Evolutionary conservation across 92 coral and sea anemone species (phyloP).

Genomic region (Isaurus tuberculatus): DNA sequence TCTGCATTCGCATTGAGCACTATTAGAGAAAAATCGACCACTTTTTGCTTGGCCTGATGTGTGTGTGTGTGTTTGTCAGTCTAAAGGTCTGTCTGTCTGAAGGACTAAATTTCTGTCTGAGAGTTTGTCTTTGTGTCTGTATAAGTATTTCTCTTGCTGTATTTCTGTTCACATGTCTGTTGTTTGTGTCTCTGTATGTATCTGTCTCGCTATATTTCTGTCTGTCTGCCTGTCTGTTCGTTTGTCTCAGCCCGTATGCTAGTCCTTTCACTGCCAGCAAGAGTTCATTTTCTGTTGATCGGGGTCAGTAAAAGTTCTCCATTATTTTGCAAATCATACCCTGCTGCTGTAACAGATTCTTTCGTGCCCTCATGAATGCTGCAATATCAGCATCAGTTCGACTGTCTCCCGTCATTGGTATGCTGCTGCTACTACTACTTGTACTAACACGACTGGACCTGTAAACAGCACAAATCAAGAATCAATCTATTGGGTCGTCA

Average conservation of each 20-base stretch:
- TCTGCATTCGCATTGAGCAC: too few species aligned
- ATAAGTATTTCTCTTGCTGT: too few species aligned
- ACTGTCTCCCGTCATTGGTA: constrained; percentile 86
- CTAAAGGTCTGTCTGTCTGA: too few species aligned
- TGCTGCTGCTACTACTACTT: neutral
- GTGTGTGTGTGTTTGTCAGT: too few species aligned
- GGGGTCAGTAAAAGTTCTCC: neutral
- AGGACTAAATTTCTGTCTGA: neutral
- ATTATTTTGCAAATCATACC: constrained; percentile 44
- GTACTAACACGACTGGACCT: constrained; percentile 16
- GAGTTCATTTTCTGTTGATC: neutral
- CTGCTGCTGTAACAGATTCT: constrained; percentile 85
- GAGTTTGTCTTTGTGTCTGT: neutral
- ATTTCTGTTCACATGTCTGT: too few species aligned
- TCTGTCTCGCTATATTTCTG: neutral
- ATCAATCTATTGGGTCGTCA: too few species aligned
- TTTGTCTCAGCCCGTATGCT: neutral
- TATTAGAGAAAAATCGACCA: too few species aligned
- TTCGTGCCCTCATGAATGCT: constrained; percentile 94
- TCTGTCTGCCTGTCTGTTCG: neutral
- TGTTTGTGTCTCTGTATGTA: neutral
- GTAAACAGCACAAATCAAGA: neutral
- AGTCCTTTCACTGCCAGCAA: too few species aligned
- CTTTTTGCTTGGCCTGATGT: too few species aligned
- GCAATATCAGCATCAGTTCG: constrained; percentile 93